phyloP scores from a whole-genome alignment of 2,797 vertebrate genomes.

The Ispidina picta region DNA sequence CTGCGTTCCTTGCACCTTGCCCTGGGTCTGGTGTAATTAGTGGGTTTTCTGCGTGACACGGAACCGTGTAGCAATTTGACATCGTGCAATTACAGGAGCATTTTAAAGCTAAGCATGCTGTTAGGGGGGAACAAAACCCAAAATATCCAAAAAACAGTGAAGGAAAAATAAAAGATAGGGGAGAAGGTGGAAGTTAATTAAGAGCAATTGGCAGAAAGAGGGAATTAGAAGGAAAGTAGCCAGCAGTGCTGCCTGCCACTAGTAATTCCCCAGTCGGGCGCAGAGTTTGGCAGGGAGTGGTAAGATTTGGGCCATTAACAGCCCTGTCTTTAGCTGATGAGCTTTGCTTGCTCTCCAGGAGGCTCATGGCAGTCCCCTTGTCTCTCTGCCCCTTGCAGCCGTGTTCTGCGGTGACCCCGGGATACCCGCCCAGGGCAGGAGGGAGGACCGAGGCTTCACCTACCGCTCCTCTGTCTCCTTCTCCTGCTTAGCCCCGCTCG shows the following conservation, averaged over 20 bases:
- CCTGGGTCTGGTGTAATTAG: slow-evolving; percentile 3
- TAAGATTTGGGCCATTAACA: background rate
- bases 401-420: slow-evolving; percentile 98
- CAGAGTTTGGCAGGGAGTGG: background rate
- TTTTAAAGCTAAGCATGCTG: slow-evolving; percentile 3
- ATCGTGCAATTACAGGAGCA: background rate
- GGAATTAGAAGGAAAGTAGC: background rate
- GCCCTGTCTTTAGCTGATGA: background rate
- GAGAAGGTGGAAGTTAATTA: slow-evolving; percentile 50
- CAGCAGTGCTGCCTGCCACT: background rate
- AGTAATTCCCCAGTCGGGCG: background rate
- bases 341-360: background rate
- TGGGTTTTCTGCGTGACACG: background rate
- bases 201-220: background rate
- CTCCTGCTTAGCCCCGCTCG: slow-evolving; percentile 87
- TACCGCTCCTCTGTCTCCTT: slow-evolving; percentile 94
- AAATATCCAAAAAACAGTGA: too few species aligned
- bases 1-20: background rate
- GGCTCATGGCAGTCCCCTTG: rapidly evolving
- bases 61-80: background rate
- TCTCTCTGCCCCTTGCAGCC: slow-evolving; percentile 74
- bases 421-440: slow-evolving; percentile 86
- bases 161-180: background rate
- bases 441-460: slow-evolving; percentile 95
- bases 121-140: background rate